These are phyloP conservation scores for Phyllopteryx taeniolatus DNA, from an alignment of 2,113 vertebrate genomes.

Conservation along the genomic window DNA sequence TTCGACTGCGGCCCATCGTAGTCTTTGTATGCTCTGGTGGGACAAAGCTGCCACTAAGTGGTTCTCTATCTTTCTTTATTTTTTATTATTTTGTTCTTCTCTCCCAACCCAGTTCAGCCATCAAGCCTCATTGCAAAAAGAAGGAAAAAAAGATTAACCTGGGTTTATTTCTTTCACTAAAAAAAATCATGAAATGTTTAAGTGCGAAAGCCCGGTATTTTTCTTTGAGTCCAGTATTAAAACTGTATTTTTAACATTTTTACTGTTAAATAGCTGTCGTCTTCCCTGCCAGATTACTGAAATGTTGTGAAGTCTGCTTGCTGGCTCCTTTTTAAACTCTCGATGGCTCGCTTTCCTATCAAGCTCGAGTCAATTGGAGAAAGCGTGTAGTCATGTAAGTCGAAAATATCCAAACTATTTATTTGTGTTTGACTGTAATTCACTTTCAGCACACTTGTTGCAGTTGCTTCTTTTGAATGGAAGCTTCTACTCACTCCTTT, in stretches of 20 bases:
- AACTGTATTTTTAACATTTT: constrained; percentile 68
- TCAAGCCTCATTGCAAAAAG: constrained; percentile 52
- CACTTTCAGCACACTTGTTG: constrained; percentile 45
- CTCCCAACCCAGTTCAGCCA: constrained; percentile 55
- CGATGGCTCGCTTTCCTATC: background rate
- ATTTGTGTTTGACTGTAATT: constrained; percentile 56
- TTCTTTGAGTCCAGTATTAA: constrained; percentile 74
- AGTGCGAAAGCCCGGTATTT: constrained; percentile 30
- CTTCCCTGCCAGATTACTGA: constrained; percentile 33
- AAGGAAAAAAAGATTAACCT: constrained; percentile 40
- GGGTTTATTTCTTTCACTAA: constrained; percentile 32
- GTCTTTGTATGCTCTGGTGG: constrained; percentile 52
- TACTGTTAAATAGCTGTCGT: constrained; percentile 54
- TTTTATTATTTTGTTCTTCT: constrained; percentile 21
- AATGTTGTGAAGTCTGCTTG: constrained; percentile 36
- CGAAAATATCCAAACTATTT: constrained; percentile 55
- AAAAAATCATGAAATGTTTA: constrained; percentile 7
- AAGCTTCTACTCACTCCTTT: constrained; percentile 19
- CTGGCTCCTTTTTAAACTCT: constrained; percentile 20
- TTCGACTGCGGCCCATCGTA: constrained; percentile 46
- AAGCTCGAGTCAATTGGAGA: background rate
- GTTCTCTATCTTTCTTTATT: constrained; percentile 37
- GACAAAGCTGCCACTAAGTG: constrained; percentile 66
- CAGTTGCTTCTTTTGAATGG: constrained; percentile 54
- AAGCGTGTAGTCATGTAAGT: constrained; percentile 1